Evolutionary conservation across 2,888 invertebrate species (phyloP).

Genomic region (Nasonia oneida): DNA sequence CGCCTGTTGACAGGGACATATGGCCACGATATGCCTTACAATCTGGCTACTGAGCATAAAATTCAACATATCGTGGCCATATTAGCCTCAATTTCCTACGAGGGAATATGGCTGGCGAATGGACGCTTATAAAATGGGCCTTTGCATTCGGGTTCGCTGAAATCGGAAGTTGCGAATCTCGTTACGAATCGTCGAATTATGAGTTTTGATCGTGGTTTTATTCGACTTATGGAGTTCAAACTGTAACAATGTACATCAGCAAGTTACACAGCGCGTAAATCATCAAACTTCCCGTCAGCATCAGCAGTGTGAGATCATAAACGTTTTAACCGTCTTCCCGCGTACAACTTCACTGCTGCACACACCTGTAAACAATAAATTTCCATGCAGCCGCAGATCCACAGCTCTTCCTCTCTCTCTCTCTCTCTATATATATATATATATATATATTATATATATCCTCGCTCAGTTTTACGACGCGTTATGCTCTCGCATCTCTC

Average conservation of each 20-base stretch:
- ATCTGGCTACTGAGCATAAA: too few species aligned
- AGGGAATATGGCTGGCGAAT: slow-evolving; percentile 29
- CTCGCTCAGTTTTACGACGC: neutral
- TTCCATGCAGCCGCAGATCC: neutral
- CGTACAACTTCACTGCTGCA: too few species aligned
- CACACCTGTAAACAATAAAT: slow-evolving; percentile 35
- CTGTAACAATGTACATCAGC: neutral
- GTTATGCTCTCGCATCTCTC: neutral
- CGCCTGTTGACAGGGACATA: too few species aligned
- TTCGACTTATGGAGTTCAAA: too few species aligned
- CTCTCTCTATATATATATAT: too few species aligned
- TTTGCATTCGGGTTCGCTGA: neutral
- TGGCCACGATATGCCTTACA: too few species aligned
- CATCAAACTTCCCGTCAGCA: slow-evolving; percentile 9
- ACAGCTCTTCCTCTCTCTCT: neutral
- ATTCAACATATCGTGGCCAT: too few species aligned
- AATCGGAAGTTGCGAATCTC: slow-evolving; percentile 3
- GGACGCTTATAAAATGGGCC: slow-evolving; percentile 22
- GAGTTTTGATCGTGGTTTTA: too few species aligned
- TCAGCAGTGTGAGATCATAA: slow-evolving; percentile 17
- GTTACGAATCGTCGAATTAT: neutral
- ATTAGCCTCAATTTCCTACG: too few species aligned
- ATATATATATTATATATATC: too few species aligned
- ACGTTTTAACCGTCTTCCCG: slow-evolving; percentile 33
- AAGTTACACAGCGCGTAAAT: slow-evolving; percentile 36